phyloP scores from a whole-genome alignment of 2,888 invertebrate species.

The Poecilus cupreus region DNA sequence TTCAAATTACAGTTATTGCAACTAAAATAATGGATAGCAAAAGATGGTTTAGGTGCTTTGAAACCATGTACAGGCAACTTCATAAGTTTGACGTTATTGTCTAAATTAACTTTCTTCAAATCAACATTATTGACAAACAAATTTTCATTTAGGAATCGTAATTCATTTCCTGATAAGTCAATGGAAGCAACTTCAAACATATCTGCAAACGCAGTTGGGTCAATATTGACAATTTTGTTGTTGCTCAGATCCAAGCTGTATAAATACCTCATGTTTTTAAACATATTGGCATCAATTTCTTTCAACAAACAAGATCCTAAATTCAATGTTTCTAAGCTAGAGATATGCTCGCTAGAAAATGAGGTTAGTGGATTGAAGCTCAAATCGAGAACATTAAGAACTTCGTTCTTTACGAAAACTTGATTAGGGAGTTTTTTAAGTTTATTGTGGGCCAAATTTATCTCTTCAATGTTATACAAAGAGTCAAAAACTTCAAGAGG shows the following conservation, averaged over 20 bases:
- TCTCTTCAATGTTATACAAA: constrained; percentile 80
- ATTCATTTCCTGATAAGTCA: constrained; percentile 83
- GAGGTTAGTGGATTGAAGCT: constrained; percentile 81
- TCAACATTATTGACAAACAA: constrained; percentile 82
- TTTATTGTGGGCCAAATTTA: constrained; percentile 83
- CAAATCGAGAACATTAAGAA: constrained; percentile 81
- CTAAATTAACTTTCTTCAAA: constrained; percentile 82
- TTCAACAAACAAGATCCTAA: constrained; percentile 81
- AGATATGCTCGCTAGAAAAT: constrained; percentile 78
- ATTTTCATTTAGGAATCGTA: constrained; percentile 80
- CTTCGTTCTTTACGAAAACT: constrained; percentile 80
- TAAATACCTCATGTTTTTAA: constrained; percentile 78
- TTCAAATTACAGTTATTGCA: constrained; percentile 84
- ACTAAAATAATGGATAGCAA: constrained; percentile 82
- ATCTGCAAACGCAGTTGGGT: constrained; percentile 81
- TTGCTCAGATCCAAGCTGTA: constrained; percentile 81
- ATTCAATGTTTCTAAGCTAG: constrained; percentile 80
- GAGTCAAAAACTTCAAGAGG: constrained; percentile 78
- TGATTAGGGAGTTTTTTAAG: constrained; percentile 78
- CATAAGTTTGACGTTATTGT: constrained; percentile 81
- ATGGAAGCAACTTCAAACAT: constrained; percentile 81
- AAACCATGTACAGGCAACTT: constrained; percentile 74
- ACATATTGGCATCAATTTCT: constrained; percentile 79
- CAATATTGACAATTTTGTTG: constrained; percentile 81
- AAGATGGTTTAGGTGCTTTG: constrained; percentile 76